Evolutionary conservation across 2,113 vertebrate genomes (phyloP), one percentile per base, ranked within the genome.

Genomic region (Leucopsar rothschildi): DNA sequence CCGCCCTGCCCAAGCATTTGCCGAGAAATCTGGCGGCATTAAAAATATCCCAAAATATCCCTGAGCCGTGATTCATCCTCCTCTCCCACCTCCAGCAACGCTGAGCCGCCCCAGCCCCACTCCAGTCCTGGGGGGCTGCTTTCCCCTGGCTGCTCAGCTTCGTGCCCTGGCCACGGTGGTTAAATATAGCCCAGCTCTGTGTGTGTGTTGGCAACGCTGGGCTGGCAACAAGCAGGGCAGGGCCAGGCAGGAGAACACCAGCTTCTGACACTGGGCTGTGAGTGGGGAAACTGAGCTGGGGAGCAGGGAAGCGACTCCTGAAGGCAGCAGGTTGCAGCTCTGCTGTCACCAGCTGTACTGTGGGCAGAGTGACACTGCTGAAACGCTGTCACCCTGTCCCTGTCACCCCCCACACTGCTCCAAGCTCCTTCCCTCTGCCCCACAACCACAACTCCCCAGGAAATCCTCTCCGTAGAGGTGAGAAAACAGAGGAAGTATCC

Each of bases 11-110:
- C 76, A 42, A 82, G 82, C 82, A 86, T 89, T 92, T 63, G 39
- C 77, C 10, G 27, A 82, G 73, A 83, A 88, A 95, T 84, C 91
- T 91, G 78, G 66, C 15, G 0, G 45, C 4, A 83, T 70, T 93
- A 94, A 93, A 95, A 95, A 94, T 86, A 90, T 65, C 86, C 77
- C 56, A 71, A 93, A 95, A 94, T 92, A 90, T 75, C 86, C 88
- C 71, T 17, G 72, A 75, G 85, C 66, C 3, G 39, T 93, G 92
- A 86, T 82, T 92, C 94, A 90, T 80, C 77, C 75, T 83, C 45
- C 47, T 70, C 64, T 71, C 80, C 75, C 14, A 31, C 89, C 81
- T 73, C 86, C 49, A 6, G 72, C 72, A 50, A 45, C 7, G 53
- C 70, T 21, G 59, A 92, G 69, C 47, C 6, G 57, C 75, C 60